These are phyloP conservation scores for Timema podura DNA, from an alignment of 2,888 invertebrate genomes.

Conservation along the genomic window DNA sequence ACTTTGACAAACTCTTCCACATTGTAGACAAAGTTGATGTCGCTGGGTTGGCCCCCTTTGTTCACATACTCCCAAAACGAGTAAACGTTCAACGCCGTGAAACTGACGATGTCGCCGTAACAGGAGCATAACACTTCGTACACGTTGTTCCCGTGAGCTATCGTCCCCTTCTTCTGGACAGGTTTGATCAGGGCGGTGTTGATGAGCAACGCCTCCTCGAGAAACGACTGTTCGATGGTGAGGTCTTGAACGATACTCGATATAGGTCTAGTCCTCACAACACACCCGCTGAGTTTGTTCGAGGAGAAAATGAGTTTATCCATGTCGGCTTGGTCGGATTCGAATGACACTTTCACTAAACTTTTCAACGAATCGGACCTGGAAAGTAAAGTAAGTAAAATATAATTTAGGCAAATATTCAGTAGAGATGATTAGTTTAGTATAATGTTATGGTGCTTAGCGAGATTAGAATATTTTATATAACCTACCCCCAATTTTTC, in stretches of 20 bases:
- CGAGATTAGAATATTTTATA: too few relatives aligned
- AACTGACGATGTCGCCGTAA: slow-evolving; percentile 64
- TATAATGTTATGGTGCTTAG: too few relatives aligned
- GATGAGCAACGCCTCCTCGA: slow-evolving; percentile 63
- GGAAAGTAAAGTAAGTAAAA: too few relatives aligned
- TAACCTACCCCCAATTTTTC: too few relatives aligned
- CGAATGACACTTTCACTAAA: too few relatives aligned
- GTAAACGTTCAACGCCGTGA: slow-evolving; percentile 60
- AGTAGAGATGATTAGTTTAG: too few relatives aligned
- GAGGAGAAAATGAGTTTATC: slow-evolving; percentile 27
- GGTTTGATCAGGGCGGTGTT: slow-evolving; percentile 60
- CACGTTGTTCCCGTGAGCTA: slow-evolving; percentile 53
- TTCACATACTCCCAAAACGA: slow-evolving; percentile 62
- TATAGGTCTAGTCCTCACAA: slow-evolving; percentile 9
- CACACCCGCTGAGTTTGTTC: slow-evolving; percentile 24
- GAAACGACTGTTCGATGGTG: slow-evolving; percentile 53
- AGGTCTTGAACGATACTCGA: slow-evolving; percentile 27
- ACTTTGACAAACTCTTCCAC: slow-evolving; percentile 67
- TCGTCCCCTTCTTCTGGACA: slow-evolving; percentile 59
- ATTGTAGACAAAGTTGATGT: slow-evolving; percentile 64
- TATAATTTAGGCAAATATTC: too few relatives aligned
- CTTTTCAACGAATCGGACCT: too few relatives aligned
- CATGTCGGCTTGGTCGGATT: not conserved
- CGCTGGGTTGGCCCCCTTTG: slow-evolving; percentile 60
- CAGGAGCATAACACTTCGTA: slow-evolving; percentile 63